Evolutionary conservation across 2,888 invertebrate genomes (phyloP).

Genomic region (Scaptomyza flava): DNA sequence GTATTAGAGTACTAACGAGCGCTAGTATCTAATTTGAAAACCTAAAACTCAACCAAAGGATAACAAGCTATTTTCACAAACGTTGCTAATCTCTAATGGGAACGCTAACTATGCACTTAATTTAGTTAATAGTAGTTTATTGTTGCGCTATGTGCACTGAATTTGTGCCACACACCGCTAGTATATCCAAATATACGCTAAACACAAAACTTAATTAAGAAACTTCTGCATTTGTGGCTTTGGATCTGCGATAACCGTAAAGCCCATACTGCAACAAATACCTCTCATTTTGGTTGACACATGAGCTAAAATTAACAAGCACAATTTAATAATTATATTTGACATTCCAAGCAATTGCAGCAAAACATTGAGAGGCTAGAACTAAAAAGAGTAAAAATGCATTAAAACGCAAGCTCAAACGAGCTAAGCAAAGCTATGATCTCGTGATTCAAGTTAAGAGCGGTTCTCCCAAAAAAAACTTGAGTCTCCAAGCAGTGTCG

Average conservation of each 20-base stretch:
- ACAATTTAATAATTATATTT: slow-evolving; percentile 9
- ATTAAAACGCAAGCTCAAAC: background rate
- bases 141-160: background rate
- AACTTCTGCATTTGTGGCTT: slow-evolving; percentile 19
- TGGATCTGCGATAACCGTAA: slow-evolving; percentile 3
- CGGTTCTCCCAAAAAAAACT: background rate
- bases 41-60: background rate
- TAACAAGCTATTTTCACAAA: slow-evolving; percentile 1
- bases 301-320: slow-evolving; percentile 13
- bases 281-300: background rate
- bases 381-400: background rate
- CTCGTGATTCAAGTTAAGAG: background rate
- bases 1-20: background rate
- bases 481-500: background rate
- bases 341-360: slow-evolving; percentile 11
- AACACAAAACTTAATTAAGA: slow-evolving; percentile 10
- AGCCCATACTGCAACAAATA: background rate
- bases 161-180: background rate
- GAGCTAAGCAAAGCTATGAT: background rate
- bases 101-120: background rate
- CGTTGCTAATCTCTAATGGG: background rate
- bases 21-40: background rate
- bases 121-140: slow-evolving; percentile 2
- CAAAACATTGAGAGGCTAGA: background rate
- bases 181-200: background rate